A percentile compares a stretch with the other conserved stretches of the same genome.
phyloP scores from a whole-genome alignment of 2,113 vertebrate species.

The Gnathonemus echidnorhynchus region DNA sequence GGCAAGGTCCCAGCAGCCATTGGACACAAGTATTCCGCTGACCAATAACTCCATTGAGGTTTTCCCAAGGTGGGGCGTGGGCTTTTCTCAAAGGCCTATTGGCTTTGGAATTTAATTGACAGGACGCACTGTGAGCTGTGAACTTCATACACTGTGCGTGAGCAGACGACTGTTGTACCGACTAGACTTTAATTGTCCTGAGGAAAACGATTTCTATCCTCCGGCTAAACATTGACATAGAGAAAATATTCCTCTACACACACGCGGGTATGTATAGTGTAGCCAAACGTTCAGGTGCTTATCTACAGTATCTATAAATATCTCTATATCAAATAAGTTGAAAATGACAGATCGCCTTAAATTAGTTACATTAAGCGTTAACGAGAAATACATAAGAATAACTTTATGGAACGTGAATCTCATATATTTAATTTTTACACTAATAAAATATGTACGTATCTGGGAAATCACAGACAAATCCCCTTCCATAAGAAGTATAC shows the following conservation, averaged over 20 bases:
- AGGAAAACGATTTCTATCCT: neutral
- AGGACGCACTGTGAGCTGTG: neutral
- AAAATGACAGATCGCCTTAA: neutral
- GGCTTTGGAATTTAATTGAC: conserved; percentile 3
- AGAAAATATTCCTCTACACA: neutral
- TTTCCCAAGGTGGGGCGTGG: neutral
- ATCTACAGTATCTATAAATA: neutral
- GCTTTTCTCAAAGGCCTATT: neutral
- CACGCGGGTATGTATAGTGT: neutral
- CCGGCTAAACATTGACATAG: neutral
- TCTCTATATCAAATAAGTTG: neutral
- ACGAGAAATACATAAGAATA: neutral
- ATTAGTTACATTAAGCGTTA: neutral
- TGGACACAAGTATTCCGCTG: conserved; percentile 24
- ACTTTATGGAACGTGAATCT: neutral
- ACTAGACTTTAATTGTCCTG: neutral
- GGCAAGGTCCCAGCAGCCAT: conserved; percentile 38
- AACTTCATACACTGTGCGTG: neutral
- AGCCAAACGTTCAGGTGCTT: neutral
- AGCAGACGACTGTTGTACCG: neutral
- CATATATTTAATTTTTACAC: neutral
- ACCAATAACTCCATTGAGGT: conserved; percentile 36
- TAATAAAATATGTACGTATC: neutral
- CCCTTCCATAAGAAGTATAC: neutral
- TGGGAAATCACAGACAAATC: neutral